phyloP scores from a whole-genome alignment of 2,113 vertebrate genomes.

The Laterallus jamaicensis region DNA sequence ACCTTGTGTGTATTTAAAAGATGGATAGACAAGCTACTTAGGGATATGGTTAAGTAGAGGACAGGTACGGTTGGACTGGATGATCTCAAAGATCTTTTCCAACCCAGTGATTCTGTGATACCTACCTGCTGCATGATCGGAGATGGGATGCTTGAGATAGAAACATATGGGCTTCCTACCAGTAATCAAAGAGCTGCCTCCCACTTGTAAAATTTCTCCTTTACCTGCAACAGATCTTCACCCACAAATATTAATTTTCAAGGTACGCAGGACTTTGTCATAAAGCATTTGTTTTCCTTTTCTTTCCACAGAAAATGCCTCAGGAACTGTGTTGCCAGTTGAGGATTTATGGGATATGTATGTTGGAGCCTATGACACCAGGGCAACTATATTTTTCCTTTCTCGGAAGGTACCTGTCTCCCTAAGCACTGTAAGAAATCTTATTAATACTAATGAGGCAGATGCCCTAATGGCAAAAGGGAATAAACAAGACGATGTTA shows the following conservation, averaged over 20 bases:
- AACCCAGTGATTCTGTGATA: too few relatives aligned
- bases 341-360: not conserved
- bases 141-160: not conserved
- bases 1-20: too few relatives aligned
- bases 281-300: not conserved
- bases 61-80: too few relatives aligned
- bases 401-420: not conserved
- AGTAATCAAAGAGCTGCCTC: not conserved
- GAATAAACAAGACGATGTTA: not conserved
- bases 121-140: accelerated
- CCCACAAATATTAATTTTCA: not conserved
- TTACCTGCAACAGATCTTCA: not conserved
- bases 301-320: not conserved
- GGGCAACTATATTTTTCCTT: not conserved
- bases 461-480: not conserved
- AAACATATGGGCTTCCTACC: not conserved
- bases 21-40: too few relatives aligned
- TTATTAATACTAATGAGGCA: slow-evolving; percentile 9
- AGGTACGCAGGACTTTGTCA: not conserved
- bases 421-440: not conserved
- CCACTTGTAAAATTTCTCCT: too few relatives aligned
- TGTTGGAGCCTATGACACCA: not conserved
- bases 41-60: too few relatives aligned
- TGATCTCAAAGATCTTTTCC: too few relatives aligned
- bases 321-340: not conserved